phyloP scores from a whole-genome alignment of 2,797 vertebrate species.

The Labeo calbasu region DNA sequence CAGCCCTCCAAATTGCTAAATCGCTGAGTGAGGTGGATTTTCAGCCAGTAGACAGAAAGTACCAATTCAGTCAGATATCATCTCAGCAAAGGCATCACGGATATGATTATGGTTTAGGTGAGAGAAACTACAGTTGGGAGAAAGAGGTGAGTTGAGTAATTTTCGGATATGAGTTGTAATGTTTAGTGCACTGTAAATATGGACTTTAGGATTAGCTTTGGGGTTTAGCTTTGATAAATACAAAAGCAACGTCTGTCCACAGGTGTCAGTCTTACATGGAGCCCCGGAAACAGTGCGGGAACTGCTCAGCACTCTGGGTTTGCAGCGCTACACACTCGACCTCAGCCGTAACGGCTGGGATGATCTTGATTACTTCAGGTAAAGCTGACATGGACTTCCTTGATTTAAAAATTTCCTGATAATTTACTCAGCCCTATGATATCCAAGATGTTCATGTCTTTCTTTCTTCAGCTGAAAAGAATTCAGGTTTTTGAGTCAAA shows the following conservation, averaged over 20 bases:
- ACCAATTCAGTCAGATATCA: slow-evolving; percentile 47
- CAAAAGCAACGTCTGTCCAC: slow-evolving; percentile 14
- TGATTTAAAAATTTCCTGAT: too few relatives aligned
- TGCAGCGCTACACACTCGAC: slow-evolving; percentile 80
- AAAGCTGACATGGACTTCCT: background rate
- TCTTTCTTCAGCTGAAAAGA: too few relatives aligned
- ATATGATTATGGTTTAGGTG: slow-evolving; percentile 68
- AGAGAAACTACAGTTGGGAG: slow-evolving; percentile 73
- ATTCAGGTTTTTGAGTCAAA: too few relatives aligned
- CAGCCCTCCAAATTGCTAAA: slow-evolving; percentile 84
- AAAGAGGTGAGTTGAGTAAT: slow-evolving; percentile 71
- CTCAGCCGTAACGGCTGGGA: slow-evolving; percentile 84
- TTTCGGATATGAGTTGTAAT: background rate
- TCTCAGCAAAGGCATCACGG: slow-evolving; percentile 67
- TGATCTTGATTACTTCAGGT: slow-evolving; percentile 85
- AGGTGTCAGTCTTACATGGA: slow-evolving; percentile 77
- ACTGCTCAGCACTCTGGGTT: slow-evolving; percentile 78
- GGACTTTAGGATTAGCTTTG: background rate
- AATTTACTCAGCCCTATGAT: too few relatives aligned
- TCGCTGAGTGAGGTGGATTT: slow-evolving; percentile 84
- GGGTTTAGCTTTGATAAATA: background rate
- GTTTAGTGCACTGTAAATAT: background rate
- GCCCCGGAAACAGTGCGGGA: slow-evolving; percentile 80
- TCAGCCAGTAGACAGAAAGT: slow-evolving; percentile 68
- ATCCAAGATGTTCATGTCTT: too few relatives aligned